Evolutionary conservation across 1,140 invertebrate species (phyloP).

Genomic region (Paracyclopina nana): DNA sequence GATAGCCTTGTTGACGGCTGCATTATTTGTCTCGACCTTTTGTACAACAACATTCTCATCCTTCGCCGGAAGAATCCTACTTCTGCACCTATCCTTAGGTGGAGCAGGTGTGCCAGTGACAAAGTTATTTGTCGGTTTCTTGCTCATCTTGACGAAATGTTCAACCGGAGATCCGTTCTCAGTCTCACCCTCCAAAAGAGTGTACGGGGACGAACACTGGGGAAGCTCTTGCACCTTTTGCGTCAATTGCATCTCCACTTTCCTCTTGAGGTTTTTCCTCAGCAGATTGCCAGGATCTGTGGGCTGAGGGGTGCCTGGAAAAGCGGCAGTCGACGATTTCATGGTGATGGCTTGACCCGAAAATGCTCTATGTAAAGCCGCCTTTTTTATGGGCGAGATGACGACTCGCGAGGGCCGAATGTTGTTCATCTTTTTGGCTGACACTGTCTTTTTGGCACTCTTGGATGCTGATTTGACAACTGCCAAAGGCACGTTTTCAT

Average conservation of each 20-base stretch:
- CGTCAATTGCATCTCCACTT: not conserved
- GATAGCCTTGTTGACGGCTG: too few species aligned
- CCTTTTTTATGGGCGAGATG: not conserved
- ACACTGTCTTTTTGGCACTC: too few species aligned
- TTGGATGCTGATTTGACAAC: too few species aligned
- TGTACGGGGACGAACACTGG: not conserved
- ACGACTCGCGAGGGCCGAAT: too few species aligned
- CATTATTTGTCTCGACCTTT: too few species aligned
- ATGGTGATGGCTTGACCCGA: not conserved
- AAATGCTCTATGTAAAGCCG: not conserved
- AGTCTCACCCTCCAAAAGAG: not conserved
- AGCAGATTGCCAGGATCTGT: not conserved
- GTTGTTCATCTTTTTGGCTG: too few species aligned
- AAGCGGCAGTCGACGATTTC: not conserved
- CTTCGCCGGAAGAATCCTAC: too few species aligned
- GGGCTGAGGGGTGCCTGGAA: not conserved
- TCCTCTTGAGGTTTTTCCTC: not conserved
- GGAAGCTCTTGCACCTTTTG: not conserved
- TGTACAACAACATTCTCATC: too few species aligned
- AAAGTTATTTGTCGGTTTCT: not conserved
- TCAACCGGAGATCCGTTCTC: not conserved
- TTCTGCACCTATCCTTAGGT: too few species aligned
- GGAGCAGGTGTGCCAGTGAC: too few species aligned
- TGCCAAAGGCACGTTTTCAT: too few species aligned
- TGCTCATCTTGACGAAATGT: not conserved